Evolutionary conservation across 2,888 invertebrate species (phyloP).

Genomic region (Tipula confusa): DNA sequence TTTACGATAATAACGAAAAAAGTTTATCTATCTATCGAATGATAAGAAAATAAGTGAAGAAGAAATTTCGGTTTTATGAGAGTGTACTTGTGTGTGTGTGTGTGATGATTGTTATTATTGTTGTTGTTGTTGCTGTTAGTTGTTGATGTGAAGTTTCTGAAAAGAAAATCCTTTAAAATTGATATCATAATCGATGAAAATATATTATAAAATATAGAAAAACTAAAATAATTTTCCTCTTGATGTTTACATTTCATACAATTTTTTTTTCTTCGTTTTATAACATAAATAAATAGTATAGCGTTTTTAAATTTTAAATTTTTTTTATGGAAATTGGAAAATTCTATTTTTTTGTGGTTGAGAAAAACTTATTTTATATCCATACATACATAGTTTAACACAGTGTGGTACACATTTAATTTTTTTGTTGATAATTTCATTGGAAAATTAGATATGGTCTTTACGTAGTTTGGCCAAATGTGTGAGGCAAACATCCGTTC

Average conservation of each 20-base stretch:
- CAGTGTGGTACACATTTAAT: background rate
- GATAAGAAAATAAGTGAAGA: background rate
- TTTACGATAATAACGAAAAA: background rate
- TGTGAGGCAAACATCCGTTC: too few species aligned
- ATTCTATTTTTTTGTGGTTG: conserved; percentile 1
- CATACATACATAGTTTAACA: background rate
- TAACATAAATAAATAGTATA: conserved; percentile 25
- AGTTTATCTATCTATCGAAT: background rate
- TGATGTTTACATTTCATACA: background rate
- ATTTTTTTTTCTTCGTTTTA: background rate
- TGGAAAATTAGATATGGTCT: too few species aligned
- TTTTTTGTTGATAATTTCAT: too few species aligned
- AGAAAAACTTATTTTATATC: background rate
- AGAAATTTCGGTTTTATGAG: background rate
- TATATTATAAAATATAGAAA: background rate
- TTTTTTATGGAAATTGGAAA: background rate
- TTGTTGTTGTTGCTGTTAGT: background rate
- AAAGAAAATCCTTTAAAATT: background rate
- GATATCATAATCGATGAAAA: background rate
- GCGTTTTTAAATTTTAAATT: background rate
- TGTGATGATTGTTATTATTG: background rate
- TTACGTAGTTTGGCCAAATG: too few species aligned
- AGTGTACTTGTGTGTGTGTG: too few species aligned
- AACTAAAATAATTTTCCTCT: background rate
- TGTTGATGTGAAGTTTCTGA: background rate